Evolutionary conservation across 2,797 vertebrate species (phyloP).

Genomic region (Danio aesculapii): DNA sequence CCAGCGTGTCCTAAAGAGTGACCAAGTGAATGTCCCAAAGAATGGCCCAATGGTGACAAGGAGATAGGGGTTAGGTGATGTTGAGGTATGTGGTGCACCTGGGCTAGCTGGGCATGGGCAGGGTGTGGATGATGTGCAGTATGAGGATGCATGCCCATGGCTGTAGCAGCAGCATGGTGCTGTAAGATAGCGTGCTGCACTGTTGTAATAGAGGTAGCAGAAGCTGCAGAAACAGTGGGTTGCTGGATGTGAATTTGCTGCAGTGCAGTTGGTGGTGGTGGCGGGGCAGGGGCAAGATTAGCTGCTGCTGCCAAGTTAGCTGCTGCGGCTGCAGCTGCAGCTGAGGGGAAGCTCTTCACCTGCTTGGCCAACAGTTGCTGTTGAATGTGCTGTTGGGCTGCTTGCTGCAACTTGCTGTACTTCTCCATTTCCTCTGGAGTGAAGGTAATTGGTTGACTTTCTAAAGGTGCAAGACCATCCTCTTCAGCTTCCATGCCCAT

Average conservation of each 20-base stretch:
- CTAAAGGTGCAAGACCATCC: conserved; percentile 90
- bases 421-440: conserved; percentile 99
- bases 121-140: conserved; percentile 87
- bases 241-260: conserved; percentile 98
- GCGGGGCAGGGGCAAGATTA: conserved; percentile 75
- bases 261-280: conserved; percentile 80
- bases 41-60: conserved; percentile 89
- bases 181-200: conserved; percentile 97
- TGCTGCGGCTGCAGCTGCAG: conserved; percentile 81
- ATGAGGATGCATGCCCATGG: conserved; percentile 93
- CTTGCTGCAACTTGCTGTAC: conserved; percentile 97
- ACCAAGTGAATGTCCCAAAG: conserved; percentile 91
- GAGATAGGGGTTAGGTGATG: conserved; percentile 94
- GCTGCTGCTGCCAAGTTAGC: conserved; percentile 79
- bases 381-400: conserved; percentile 97
- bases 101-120: conserved; percentile 91
- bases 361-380: conserved; percentile 98
- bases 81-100: conserved; percentile 97
- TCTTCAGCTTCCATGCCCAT: conserved; percentile 79
- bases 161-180: conserved; percentile 89
- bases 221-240: conserved; percentile 84
- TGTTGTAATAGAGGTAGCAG: conserved; percentile 91
- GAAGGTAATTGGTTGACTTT: conserved; percentile 98
- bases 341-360: conserved; percentile 92
- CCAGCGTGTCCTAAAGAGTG: conserved; percentile 90